A percentile compares a stretch with the other conserved stretches of the same genome.
Conservation (phyloP, 2,113 vertebrate genomes). For the Dissostichus mawsoni region DNA sequence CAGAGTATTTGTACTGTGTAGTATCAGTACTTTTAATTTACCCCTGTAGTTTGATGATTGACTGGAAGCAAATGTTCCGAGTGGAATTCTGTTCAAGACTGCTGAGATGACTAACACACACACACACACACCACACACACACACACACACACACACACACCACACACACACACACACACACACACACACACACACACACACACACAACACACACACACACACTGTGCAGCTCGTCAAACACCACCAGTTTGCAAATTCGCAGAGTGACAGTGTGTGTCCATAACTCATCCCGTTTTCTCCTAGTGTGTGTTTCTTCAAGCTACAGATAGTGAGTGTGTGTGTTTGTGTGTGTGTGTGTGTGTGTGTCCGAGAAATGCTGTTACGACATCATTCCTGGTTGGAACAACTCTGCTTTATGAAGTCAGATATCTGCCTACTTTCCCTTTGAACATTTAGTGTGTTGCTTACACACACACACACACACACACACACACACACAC, state of each 20-base stretch:
- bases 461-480: background rate
- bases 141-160: no score
- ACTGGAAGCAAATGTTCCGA: conserved; percentile 45
- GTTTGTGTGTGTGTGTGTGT: conserved; percentile 33
- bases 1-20: no score
- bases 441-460: conserved; percentile 14
- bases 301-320: conserved; percentile 7
- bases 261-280: conserved; percentile 45
- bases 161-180: conserved; percentile 13
- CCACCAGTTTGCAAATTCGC: conserved; percentile 46
- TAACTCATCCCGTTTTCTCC: conserved; percentile 16
- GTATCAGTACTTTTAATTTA: background rate
- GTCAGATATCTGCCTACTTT: conserved; percentile 5
- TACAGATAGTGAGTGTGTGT: background rate
- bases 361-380: conserved; percentile 11
- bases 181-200: no score
- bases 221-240: conserved; percentile 54
- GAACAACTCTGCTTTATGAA: background rate
- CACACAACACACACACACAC: no score
- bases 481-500: background rate
- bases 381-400: background rate
- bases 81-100: conserved; percentile 38
- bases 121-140: conserved; percentile 5
- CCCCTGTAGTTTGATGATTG: conserved; percentile 19
- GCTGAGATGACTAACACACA: conserved; percentile 67